These are phyloP conservation scores for Diplodus puntazzo DNA, from an alignment of 2,797 vertebrate species.

Conservation along the genomic window DNA sequence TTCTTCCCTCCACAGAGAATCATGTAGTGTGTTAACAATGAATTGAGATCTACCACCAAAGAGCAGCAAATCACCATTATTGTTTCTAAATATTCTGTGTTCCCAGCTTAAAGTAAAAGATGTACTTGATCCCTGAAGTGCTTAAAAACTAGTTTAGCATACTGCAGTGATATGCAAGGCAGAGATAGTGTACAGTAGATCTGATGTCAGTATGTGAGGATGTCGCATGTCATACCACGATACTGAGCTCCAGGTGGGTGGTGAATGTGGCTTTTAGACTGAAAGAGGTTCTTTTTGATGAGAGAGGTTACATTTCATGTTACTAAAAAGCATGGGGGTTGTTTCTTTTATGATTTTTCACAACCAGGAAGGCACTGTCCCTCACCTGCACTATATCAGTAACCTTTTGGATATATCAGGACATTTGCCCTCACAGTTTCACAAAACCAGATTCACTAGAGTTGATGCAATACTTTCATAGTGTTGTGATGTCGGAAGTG, in stretches of 20 bases:
- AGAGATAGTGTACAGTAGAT: neutral
- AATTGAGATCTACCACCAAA: slow-evolving; percentile 25
- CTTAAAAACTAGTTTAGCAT: neutral
- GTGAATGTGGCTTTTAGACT: neutral
- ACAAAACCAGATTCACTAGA: too few relatives aligned
- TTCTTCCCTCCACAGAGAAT: neutral
- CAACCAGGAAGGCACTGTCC: neutral
- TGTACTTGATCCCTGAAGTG: neutral
- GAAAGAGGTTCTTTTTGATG: neutral
- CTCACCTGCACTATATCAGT: neutral
- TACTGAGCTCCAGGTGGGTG: neutral
- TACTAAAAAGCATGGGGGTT: neutral
- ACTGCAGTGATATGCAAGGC: neutral
- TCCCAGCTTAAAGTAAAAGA: neutral
- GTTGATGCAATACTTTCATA: too few relatives aligned
- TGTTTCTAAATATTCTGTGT: neutral
- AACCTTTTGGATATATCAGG: neutral
- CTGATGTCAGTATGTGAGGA: neutral
- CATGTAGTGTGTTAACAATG: neutral
- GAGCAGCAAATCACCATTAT: slow-evolving; percentile 24
- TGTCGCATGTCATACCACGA: neutral
- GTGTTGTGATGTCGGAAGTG: too few relatives aligned
- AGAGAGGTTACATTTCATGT: neutral
- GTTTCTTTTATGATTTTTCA: neutral
- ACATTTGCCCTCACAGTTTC: too few relatives aligned